Percentiles rank a stretch among this genome's conserved stretches.
phyloP scores from a whole-genome alignment of 2,797 vertebrate species.

The Borostomias antarcticus region DNA sequence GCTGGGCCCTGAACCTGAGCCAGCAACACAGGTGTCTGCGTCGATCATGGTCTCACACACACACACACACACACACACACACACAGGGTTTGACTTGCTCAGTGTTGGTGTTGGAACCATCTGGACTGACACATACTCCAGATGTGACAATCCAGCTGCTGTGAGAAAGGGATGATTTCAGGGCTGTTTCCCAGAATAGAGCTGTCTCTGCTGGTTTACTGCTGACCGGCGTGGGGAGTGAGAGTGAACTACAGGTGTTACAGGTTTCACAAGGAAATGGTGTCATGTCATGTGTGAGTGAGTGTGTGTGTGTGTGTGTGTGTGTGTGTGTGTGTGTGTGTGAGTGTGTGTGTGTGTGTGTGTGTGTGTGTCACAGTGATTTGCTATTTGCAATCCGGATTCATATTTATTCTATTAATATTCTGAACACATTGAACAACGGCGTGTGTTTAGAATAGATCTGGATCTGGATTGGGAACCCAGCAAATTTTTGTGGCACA shows the following conservation, averaged over 20 bases:
- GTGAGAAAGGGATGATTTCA: constrained; percentile 1
- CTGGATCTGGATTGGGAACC: no score
- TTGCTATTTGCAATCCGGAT: no score
- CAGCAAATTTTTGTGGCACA: no score
- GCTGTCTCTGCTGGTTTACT: not conserved
- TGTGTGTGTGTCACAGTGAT: no score
- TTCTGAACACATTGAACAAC: no score
- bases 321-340: no score
- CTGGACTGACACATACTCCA: constrained; percentile 11
- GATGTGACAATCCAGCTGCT: constrained; percentile 16
- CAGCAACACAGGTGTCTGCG: no score
- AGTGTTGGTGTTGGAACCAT: constrained; percentile 13
- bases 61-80: constrained; percentile 14
- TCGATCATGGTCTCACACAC: not conserved
- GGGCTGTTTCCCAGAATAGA: not conserved
- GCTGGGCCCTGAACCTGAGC: no score
- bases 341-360: no score
- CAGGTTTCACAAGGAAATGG: no score
- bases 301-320: not conserved
- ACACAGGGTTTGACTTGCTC: constrained; percentile 26
- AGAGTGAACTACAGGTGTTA: not conserved
- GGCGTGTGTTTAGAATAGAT: no score
- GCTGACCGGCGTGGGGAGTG: not conserved
- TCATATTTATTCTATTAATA: no score
- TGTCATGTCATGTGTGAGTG: not conserved